These are phyloP conservation scores for Calyptomena viridis DNA, from an alignment of 2,113 vertebrate genomes.

Conservation along the genomic window DNA sequence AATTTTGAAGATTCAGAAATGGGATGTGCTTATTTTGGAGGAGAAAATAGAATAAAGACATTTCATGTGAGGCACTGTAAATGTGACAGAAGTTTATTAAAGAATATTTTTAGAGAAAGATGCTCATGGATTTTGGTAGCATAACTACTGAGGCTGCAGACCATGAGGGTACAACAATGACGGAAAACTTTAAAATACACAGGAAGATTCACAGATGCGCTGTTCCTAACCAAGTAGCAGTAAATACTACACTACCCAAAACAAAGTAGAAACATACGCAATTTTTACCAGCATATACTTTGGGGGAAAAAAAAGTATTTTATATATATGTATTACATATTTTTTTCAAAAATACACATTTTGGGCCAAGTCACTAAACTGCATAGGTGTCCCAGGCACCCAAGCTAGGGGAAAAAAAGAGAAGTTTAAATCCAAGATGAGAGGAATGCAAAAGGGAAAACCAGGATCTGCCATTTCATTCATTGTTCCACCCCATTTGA, in stretches of 20 bases:
- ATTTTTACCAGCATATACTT: background rate
- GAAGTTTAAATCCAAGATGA: background rate
- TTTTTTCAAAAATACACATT: background rate
- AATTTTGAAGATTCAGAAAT: background rate
- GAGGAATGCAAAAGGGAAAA: background rate
- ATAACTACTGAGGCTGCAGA: background rate
- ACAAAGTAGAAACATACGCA: background rate
- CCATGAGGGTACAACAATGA: background rate
- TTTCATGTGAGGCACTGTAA: background rate
- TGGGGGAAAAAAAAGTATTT: background rate
- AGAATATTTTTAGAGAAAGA: background rate
- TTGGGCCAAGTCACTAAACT: background rate
- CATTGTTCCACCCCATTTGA: background rate
- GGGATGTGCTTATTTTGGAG: background rate
- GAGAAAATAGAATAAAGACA: background rate
- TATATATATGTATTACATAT: background rate
- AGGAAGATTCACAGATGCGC: background rate
- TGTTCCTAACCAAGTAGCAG: background rate
- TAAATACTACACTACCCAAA: background rate
- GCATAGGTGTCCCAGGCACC: background rate
- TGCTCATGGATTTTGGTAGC: background rate
- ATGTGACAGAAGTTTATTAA: background rate
- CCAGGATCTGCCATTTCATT: background rate
- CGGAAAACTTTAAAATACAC: background rate
- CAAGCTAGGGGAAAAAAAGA: background rate